Base-by-base conservation (phyloP, 2,797 vertebrate species). In the Geotrypetes seraphini region DNA sequence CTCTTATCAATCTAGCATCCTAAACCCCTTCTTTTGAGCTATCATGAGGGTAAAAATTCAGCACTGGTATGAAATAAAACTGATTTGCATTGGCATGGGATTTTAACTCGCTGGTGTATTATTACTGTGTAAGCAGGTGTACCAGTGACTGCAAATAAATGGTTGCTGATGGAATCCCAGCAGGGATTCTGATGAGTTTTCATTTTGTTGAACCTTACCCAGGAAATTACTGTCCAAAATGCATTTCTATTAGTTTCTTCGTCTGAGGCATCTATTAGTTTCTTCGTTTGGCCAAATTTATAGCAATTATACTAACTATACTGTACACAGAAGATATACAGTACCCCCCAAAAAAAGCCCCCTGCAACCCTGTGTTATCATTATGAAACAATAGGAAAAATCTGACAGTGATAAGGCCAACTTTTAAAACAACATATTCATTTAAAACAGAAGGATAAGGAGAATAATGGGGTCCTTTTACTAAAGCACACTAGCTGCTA, bases 81-180 rank as follows among this genome's bases (percentile, higher is more conserved):
- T 73, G 76, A 83, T 79, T 78, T 81, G 69, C 71, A 75, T 71
- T 74, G 68, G 69, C 60, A 57, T 32, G 58, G 63, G 28, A 28
- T 56, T 62, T 81, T 78, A 75, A 75, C 69, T 78, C 69, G 69
- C 58, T 55, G 19, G 57, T 70, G 38, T 63, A 62, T 75, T 77
- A 79, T 79, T 81, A 73, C 68, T 61, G 37, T 65, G 69, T 63
- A 73, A 74, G 77, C 77, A 83, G 77, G 75, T 84, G 77, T 77
- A 73, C 50, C 55, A 60, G 52, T 20, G 45, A 75, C 73, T 60
- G 65, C 70, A 76, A 79, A 77, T 76, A 81, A 80, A 73, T 63
- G 65, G 60, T 76, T 64, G 62, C 69, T 80, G 82, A 80, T 81
- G 43, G 75, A 68, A 71, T 79, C 75, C 59, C 79, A 78, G 77